These are phyloP conservation scores for Cyanoderma ruficeps DNA, from an alignment of 2,113 vertebrate species.

Conservation along the genomic window DNA sequence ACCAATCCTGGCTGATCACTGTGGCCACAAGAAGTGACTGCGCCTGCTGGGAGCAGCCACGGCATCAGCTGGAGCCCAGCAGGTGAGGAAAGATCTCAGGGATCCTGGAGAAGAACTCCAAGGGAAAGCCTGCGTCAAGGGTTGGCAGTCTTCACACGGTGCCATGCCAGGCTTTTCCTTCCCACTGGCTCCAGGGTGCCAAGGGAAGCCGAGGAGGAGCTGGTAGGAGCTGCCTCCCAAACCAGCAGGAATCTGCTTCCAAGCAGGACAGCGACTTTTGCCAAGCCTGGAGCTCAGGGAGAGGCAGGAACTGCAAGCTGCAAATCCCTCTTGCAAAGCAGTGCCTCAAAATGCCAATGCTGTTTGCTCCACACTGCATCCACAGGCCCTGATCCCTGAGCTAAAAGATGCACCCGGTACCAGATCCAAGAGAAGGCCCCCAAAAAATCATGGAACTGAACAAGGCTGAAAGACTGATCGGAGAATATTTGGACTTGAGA, in stretches of 20 bases:
- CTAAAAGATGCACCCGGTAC: rapidly evolving
- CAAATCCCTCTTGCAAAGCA: background rate
- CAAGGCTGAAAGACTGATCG: background rate
- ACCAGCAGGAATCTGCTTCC: background rate
- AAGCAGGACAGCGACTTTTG: background rate
- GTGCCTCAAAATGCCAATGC: rapidly evolving
- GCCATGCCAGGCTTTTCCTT: background rate
- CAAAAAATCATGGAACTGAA: background rate
- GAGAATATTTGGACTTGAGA: background rate
- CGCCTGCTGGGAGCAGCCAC: background rate
- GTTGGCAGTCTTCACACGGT: background rate
- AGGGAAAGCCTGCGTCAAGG: background rate
- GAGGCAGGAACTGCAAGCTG: background rate
- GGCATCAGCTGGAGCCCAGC: background rate
- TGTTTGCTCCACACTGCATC: rapidly evolving
- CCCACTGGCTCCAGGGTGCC: background rate
- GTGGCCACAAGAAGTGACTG: rapidly evolving
- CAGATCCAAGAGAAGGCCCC: background rate
- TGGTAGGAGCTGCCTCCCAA: background rate
- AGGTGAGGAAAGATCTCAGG: background rate
- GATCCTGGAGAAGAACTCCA: background rate
- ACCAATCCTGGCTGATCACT: background rate
- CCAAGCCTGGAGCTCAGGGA: background rate
- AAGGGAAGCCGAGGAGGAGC: background rate
- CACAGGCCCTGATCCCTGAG: background rate